Base-by-base conservation (phyloP, 2,888 invertebrate genomes). In the Hypena proboscidalis region DNA sequence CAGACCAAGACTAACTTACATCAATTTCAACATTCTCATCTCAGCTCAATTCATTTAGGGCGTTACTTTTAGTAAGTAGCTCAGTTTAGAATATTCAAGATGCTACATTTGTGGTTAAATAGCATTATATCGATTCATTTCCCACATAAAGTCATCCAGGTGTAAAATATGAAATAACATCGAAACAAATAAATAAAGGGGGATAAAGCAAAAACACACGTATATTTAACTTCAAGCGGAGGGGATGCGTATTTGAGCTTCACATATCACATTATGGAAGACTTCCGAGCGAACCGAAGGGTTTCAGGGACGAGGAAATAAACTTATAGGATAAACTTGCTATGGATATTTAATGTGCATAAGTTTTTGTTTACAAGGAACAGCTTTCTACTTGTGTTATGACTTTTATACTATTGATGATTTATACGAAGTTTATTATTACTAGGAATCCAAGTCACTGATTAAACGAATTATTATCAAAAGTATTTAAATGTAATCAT, bases 231-330 rank as follows among this genome's bases (percentile, higher is more conserved):
- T 42, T 51, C 51, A 45, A 49, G 43, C 13, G 32, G 30, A 37
- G 33, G 56, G 37, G 45, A 41, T 56, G 51, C 46, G 54, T 54
- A 58, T 67, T 58, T 63, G 64, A 62, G 61, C 57, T 62, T 58
- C 66, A 46, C 63, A 69, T 74, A 72, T 74, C 70, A 67, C 67
- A 74, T 75, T 75, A 75, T 74, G 67, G 67, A 43, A 54, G 62
- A 55, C 53, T 61, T 66, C 59, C 46, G 56, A 47, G 49, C 48
- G 53, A 42, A 49, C 35, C 21, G 51, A 51, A 50, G 56, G 55
- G 47, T 35, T 47, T 61, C 52, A 27, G 52, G 52, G 39, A 19
- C 26, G 46, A 45, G 33, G 53, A 54, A 58, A 54, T 53, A 59
- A 54, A 59, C 42, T 58, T 56, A 57, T 60, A 56, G 46, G 17